A percentile compares a stretch with the other conserved stretches of the same genome.
These are phyloP conservation scores for Bovichtus diacanthus DNA, from an alignment of 2,797 vertebrate genomes.

Conservation along the genomic window DNA sequence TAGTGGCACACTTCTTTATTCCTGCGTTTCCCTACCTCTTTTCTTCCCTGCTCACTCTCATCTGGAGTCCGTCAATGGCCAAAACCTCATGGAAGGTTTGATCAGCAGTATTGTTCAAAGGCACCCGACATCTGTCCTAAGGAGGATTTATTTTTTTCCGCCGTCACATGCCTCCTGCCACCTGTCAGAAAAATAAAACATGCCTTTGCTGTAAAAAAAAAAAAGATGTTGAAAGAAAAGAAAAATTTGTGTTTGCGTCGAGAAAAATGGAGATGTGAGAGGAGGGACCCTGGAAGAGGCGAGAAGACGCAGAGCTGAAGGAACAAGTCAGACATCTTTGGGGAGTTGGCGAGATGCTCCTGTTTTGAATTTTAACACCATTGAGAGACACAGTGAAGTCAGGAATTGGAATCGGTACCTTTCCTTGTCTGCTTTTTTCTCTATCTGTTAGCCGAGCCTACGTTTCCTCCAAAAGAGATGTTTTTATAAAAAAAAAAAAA, in stretches of 20 bases:
- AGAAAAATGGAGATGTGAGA: conserved; percentile 52
- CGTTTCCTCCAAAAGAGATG: conserved; percentile 52
- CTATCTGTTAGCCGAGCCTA: conserved; percentile 34
- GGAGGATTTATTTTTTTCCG: conserved; percentile 38
- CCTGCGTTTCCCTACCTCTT: conserved; percentile 45
- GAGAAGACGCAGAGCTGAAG: conserved; percentile 43
- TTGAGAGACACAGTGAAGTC: conserved; percentile 41
- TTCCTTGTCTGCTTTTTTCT: conserved; percentile 29
- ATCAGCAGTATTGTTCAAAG: conserved; percentile 69
- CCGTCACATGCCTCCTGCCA: conserved; percentile 55
- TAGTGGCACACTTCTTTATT: conserved; percentile 44
- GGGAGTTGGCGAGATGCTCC: conserved; percentile 51
- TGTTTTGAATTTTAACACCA: conserved; percentile 51
- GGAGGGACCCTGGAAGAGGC: conserved; percentile 47
- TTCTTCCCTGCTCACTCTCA: conserved; percentile 48
- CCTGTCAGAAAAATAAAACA: conserved; percentile 76
- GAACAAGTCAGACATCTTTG: conserved; percentile 50
- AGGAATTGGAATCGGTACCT: conserved; percentile 41
- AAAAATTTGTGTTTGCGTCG: conserved; percentile 47
- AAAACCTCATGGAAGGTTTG: conserved; percentile 64
- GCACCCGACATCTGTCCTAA: conserved; percentile 62
- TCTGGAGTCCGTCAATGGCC: conserved; percentile 73
- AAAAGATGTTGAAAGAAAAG: conserved; percentile 53
- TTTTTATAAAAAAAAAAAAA: no score
- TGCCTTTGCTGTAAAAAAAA: conserved; percentile 57